Base-by-base conservation (phyloP, 1,140 invertebrate species). In the Nephila pilipes region DNA sequence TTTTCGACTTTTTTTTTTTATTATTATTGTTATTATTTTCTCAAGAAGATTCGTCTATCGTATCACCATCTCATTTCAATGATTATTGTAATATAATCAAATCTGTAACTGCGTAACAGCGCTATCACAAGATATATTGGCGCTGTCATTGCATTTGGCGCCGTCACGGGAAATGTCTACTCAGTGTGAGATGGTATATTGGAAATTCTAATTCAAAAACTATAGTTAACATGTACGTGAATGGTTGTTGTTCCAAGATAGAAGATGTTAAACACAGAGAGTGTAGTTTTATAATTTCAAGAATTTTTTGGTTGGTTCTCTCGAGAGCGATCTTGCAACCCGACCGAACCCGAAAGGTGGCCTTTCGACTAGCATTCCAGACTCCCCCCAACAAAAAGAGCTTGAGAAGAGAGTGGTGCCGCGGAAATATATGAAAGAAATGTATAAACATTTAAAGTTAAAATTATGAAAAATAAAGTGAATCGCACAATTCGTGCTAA, bases 361-460 rank as follows among this genome's bases (percentile, higher is more conserved):
- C 81, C 90, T 92, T 92, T 57, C 90, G 90, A 92, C 22, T 83
- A 92, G 58, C 90, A 92, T 92, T 92, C 90, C 90, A 92, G 63
- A 85, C 10, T 69, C 83, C 63, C 81, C 65, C 57, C 60, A 75
- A 87, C 20, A 63, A 87, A 92, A 92, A 92, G 90, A 92, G 90
- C 90, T 92, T 92, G 90, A 75, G 69, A 16, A 20, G 90, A 92
- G 55, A 81, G 81, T 85, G 90, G 57, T 92, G 90, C 81, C 36
- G 90, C 63, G 90, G 81, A 65, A 85, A 65, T 75, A 75, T 75
- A 81, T 36, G 85, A 60, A 63, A 60, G 85, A 87, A n/a, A 81
- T 89, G 46, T 88, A 63, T 90, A 83, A 87, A 80, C 32, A 94
- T 87, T 75, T 94, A 63, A 87, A 79, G 63, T 22, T 54, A n/a